These are phyloP conservation scores for Hydropotes inermis DNA, from an alignment of 2,113 vertebrate species.

Conservation along the genomic window DNA sequence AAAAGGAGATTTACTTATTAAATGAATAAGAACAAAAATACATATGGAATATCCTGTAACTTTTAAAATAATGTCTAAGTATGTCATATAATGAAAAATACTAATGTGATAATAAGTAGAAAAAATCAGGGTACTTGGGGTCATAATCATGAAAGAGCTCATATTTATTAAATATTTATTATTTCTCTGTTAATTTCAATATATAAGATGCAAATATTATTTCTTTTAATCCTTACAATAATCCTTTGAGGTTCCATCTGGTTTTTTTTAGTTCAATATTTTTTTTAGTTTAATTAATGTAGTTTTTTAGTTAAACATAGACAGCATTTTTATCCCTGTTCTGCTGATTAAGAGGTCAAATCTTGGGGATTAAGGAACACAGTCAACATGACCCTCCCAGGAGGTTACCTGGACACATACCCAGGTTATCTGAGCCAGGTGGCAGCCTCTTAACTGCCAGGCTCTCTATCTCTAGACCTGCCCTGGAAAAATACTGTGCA, in stretches of 20 bases:
- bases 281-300: neutral
- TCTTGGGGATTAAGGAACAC: neutral
- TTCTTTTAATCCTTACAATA: neutral
- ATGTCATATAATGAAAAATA: neutral
- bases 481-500: neutral
- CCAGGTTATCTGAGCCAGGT: fast-evolving
- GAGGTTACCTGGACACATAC: neutral
- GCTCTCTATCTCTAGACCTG: neutral
- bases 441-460: fast-evolving
- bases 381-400: neutral
- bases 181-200: neutral
- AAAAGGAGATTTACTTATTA: neutral
- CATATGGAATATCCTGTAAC: neutral
- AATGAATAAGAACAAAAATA: neutral
- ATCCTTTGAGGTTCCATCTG: neutral
- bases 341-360: neutral
- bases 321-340: neutral
- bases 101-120: neutral
- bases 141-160: neutral
- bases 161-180: neutral
- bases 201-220: fast-evolving
- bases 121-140: neutral
- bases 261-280: neutral
- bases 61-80: neutral
- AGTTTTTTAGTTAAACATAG: neutral